These are phyloP conservation scores for Cavia aperea DNA, from an alignment of 2,113 vertebrate genomes.

Conservation along the genomic window DNA sequence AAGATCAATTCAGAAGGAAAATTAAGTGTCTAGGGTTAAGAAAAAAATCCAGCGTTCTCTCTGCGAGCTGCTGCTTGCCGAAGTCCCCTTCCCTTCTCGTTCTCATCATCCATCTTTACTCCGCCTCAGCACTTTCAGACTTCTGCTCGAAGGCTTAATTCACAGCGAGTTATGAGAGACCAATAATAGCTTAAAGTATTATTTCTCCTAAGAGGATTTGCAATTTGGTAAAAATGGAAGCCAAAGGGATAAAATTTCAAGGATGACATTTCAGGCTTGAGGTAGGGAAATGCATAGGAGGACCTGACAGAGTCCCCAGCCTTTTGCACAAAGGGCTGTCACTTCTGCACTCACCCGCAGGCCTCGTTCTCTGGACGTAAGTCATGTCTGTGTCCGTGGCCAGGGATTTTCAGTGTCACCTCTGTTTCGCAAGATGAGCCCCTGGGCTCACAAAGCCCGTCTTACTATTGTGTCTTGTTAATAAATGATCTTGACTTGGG, in stretches of 20 bases:
- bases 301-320: not conserved
- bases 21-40: not conserved
- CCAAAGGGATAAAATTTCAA: not conserved
- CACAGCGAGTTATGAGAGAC: conserved; percentile 14
- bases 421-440: not conserved
- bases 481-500: not conserved
- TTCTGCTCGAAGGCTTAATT: not conserved
- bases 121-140: not conserved
- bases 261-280: not conserved
- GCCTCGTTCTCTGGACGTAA: not conserved
- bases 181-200: conserved; percentile 16
- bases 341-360: not conserved
- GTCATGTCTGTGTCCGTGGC: not conserved
- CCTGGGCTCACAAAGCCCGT: not conserved
- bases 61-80: not conserved
- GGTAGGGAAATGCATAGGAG: not conserved
- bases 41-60: not conserved
- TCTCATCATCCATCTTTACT: not conserved
- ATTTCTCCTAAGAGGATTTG: conserved; percentile 33
- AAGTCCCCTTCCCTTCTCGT: not conserved
- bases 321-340: not conserved
- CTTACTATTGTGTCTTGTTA: not conserved
- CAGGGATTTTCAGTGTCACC: not conserved
- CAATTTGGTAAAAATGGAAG: conserved; percentile 13
- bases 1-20: conserved; percentile 30